phyloP scores from a whole-genome alignment of 1,140 invertebrate species.

The Bombus haemorrhoidalis region DNA sequence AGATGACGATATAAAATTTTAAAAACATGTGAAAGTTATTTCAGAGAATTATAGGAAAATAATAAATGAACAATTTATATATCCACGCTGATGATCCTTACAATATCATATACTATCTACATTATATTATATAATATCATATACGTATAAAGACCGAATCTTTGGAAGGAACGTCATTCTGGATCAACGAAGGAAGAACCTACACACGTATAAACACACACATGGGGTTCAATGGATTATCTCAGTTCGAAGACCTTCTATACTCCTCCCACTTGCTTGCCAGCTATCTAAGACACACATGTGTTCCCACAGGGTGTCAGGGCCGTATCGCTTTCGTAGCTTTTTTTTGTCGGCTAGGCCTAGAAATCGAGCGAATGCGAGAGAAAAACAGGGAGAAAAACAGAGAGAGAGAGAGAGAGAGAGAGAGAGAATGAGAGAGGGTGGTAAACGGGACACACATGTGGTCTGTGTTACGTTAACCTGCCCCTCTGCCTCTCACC shows the following conservation, averaged over 20 bases:
- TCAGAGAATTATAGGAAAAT: too few relatives aligned
- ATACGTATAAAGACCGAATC: not conserved
- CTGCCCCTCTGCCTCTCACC: conserved; percentile 38
- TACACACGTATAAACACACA: too few relatives aligned
- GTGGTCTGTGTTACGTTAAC: conserved; percentile 64
- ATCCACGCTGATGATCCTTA: too few relatives aligned
- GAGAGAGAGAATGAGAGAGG: conserved; percentile 6
- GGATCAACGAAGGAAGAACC: not conserved
- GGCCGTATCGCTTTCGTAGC: conserved; percentile 65
- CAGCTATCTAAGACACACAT: conserved; percentile 68
- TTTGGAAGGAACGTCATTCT: not conserved
- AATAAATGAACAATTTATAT: too few relatives aligned
- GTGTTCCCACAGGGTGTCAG: conserved; percentile 72
- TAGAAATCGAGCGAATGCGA: conserved; percentile 45
- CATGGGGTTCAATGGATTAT: conserved; percentile 48
- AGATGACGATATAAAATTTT: too few relatives aligned
- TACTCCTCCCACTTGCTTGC: conserved; percentile 42
- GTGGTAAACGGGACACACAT: conserved; percentile 62
- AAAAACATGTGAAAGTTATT: too few relatives aligned
- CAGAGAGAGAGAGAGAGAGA: not conserved
- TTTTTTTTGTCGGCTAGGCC: conserved; percentile 50
- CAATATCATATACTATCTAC: too few relatives aligned
- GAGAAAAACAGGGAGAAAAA: conserved; percentile 13
- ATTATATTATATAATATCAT: too few relatives aligned
- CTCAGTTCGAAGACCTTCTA: conserved; percentile 58